These are phyloP conservation scores for Myotis myotis DNA, from an alignment of 2,797 vertebrate genomes.

Conservation along the genomic window DNA sequence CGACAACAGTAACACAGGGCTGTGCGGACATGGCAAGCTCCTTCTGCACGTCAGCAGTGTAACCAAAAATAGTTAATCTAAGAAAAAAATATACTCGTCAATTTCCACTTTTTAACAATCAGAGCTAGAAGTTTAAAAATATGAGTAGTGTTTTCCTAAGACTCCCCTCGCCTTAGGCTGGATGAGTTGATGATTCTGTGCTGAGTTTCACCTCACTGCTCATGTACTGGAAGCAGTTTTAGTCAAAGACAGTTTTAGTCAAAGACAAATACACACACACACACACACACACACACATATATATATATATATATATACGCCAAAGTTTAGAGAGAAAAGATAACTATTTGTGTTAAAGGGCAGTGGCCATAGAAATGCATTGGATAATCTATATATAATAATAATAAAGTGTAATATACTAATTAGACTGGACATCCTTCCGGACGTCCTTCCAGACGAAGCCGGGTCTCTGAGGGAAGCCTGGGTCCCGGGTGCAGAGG, in stretches of 20 bases:
- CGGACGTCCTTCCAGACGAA: no score
- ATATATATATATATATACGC: neutral
- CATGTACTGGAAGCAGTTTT: neutral
- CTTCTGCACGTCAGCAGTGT: neutral
- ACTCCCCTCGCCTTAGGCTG: neutral
- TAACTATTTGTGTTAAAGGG: conserved; percentile 39
- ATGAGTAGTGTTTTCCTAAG: neutral
- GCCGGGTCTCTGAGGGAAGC: no score
- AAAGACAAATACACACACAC: no score
- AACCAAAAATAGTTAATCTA: neutral
- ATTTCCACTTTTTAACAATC: neutral
- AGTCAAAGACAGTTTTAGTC: conserved; percentile 1
- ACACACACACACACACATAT: no score
- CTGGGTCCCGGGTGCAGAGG: no score
- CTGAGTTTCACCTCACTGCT: neutral
- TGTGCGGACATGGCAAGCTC: neutral
- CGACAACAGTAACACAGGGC: neutral
- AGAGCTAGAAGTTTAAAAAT: neutral
- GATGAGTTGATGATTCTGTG: neutral
- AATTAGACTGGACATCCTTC: no score
- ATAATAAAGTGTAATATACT: no score
- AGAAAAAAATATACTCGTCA: neutral
- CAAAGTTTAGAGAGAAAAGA: conserved; percentile 26
- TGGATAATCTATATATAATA: neutral
- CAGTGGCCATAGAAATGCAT: neutral